Conservation (phyloP, 2,888 invertebrate genomes). For the Ichneumoninae sp. region DNA sequence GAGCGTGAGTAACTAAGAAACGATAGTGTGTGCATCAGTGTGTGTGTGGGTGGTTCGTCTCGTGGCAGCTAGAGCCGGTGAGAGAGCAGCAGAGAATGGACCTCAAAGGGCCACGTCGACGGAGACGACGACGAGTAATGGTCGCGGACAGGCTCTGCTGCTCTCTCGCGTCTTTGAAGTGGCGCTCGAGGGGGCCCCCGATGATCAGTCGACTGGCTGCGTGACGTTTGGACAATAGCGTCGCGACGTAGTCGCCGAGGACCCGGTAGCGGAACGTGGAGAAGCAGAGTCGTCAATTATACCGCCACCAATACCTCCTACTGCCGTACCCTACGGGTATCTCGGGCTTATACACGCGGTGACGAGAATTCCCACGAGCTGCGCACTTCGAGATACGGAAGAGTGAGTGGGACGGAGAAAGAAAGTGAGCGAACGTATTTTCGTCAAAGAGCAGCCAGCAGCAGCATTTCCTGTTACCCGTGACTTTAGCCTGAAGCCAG, state of each 20-base stretch:
- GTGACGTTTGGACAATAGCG: conserved; percentile 68
- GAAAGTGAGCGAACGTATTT: conserved; percentile 41
- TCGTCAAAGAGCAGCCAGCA: conserved; percentile 52
- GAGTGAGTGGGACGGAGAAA: not conserved
- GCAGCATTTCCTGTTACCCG: conserved; percentile 44
- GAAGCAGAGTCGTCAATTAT: conserved; percentile 65
- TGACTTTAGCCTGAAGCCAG: not conserved
- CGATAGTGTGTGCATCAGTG: conserved; percentile 3
- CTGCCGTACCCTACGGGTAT: conserved; percentile 42
- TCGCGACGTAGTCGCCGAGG: conserved; percentile 57
- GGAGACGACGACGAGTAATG: conserved; percentile 63
- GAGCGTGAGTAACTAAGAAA: conserved; percentile 55
- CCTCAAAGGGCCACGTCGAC: conserved; percentile 64
- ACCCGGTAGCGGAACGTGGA: conserved; percentile 53
- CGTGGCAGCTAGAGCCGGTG: conserved; percentile 53
- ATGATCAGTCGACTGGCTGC: conserved; percentile 67
- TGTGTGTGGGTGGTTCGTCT: conserved; percentile 53
- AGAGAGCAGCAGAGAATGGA: conserved; percentile 49
- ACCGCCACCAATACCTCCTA: conserved; percentile 60
- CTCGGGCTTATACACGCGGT: conserved; percentile 14
- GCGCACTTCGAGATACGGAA: conserved; percentile 48
- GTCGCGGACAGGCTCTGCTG: conserved; percentile 51
- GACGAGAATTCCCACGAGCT: conserved; percentile 40
- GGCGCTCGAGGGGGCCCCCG: conserved; percentile 57
- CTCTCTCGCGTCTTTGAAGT: conserved; percentile 67